Conservation (phyloP, 2,888 invertebrate species). For the Drosophila meridionalis region DNA sequence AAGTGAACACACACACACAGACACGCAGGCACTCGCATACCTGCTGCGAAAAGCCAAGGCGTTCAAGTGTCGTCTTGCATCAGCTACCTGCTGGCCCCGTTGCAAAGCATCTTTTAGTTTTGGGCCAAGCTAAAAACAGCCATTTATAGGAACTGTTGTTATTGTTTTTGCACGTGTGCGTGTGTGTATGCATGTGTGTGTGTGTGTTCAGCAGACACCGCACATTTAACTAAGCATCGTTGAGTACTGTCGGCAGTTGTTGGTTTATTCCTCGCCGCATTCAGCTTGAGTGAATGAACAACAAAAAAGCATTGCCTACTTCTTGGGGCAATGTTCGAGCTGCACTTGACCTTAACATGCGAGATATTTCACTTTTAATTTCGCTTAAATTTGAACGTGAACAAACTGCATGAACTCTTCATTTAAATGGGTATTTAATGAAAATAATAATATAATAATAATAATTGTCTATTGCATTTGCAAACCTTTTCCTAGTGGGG, state of each 20-base stretch:
- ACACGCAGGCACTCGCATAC: constrained; percentile 7
- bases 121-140: constrained; percentile 46
- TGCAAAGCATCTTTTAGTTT: constrained; percentile 26
- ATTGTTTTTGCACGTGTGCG: constrained; percentile 4
- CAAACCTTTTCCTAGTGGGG: too few species aligned
- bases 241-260: constrained; percentile 33
- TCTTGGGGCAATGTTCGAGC: constrained; percentile 23
- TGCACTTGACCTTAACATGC: background rate
- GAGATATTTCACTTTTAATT: too few species aligned
- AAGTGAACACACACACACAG: constrained; percentile 12
- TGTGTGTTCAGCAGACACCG: constrained; percentile 12
- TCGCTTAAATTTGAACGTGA: background rate
- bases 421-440: background rate
- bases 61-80: constrained; percentile 44
- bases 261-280: constrained; percentile 8
- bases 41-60: constrained; percentile 16
- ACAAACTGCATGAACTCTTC: background rate
- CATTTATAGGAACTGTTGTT: constrained; percentile 28
- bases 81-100: constrained; percentile 27
- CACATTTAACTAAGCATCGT: constrained; percentile 51
- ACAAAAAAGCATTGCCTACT: constrained; percentile 21
- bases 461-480: too few species aligned
- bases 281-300: background rate
- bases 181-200: background rate
- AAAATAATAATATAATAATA: too few species aligned